Percentiles rank a stretch among this genome's conserved stretches.
phyloP scores from a whole-genome alignment of 2,113 vertebrate genomes.

The Pavo muticus region DNA sequence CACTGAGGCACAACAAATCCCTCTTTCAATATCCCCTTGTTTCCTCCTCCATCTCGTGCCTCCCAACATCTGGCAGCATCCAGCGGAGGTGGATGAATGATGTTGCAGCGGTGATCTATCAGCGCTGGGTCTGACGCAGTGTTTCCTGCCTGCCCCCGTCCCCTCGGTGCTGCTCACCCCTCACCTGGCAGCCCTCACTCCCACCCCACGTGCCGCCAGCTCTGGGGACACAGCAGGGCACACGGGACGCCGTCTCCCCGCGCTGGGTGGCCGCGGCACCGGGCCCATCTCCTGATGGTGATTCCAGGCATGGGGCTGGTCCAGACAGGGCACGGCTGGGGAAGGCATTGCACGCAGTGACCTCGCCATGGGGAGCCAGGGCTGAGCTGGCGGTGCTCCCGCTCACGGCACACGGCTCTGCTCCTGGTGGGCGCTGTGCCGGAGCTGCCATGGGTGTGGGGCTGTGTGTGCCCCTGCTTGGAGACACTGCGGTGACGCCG shows the following conservation, averaged over 20 bases:
- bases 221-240: background rate
- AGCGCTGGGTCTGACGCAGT: fast-evolving
- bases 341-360: background rate
- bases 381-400: background rate
- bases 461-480: fast-evolving
- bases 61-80: constrained; percentile 33
- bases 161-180: background rate
- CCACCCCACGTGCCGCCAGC: background rate
- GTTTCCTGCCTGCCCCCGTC: background rate
- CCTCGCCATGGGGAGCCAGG: background rate
- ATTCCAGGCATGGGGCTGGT: background rate
- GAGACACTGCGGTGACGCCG: fast-evolving
- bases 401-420: background rate
- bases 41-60: background rate
- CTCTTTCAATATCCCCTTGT: background rate
- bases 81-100: background rate
- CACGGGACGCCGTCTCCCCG: fast-evolving
- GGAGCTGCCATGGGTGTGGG: background rate
- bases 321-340: background rate
- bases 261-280: background rate
- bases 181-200: fast-evolving
- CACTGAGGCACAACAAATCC: background rate
- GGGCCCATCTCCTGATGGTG: fast-evolving
- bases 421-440: background rate
- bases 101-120: background rate